These are phyloP conservation scores for Pelobates cultripes DNA, from an alignment of 2,797 vertebrate genomes.

Conservation along the genomic window DNA sequence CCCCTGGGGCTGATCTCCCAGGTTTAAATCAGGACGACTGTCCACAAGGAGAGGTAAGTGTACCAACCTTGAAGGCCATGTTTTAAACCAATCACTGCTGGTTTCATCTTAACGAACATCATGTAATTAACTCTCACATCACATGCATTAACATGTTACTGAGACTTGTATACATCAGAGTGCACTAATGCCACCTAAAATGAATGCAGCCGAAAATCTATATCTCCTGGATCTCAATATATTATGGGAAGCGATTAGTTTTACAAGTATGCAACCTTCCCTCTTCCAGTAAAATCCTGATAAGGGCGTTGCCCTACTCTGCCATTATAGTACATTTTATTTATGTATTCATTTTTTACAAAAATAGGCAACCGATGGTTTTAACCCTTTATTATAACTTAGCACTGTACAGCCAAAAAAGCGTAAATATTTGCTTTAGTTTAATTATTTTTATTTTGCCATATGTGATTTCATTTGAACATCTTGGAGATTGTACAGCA, in stretches of 20 bases:
- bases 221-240: no score
- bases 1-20: conserved; percentile 79
- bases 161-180: neutral
- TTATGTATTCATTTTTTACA: no score
- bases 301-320: no score
- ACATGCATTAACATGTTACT: neutral
- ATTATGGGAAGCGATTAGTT: no score
- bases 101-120: neutral
- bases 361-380: no score
- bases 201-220: no score
- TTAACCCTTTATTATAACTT: no score
- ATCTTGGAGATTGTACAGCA: conserved; percentile 14
- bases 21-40: conserved; percentile 69
- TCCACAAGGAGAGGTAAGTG: conserved; percentile 86
- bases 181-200: no score
- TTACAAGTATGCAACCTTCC: no score
- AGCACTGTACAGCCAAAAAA: neutral
- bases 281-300: no score
- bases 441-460: conserved; percentile 9
- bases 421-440: neutral
- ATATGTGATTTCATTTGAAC: neutral
- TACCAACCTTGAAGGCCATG: neutral
- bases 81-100: neutral
- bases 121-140: neutral
- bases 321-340: no score